Percentiles rank a stretch among this genome's conserved stretches.
Evolutionary conservation across 2,888 invertebrate genomes (phyloP).

Genomic region (Pollenia amentaria): DNA sequence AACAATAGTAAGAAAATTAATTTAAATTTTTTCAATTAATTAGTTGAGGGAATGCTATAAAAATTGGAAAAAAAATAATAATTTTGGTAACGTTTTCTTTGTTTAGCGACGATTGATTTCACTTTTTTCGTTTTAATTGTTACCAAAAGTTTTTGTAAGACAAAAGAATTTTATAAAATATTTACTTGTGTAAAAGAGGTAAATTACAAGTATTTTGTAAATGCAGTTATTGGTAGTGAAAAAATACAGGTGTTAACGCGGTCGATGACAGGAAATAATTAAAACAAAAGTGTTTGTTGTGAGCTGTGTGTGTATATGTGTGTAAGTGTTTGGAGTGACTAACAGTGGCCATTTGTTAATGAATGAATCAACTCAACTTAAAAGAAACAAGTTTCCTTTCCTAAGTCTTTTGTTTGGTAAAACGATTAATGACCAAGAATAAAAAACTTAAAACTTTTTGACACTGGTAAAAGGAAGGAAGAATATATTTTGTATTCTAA

Average conservation of each 20-base stretch:
- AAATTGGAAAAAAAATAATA: not conserved
- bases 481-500: conserved; percentile 11
- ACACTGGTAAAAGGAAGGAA: not conserved
- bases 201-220: conserved; percentile 7
- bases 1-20: not conserved
- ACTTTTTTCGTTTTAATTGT: conserved; percentile 64
- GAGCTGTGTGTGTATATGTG: not conserved
- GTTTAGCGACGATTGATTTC: conserved; percentile 56
- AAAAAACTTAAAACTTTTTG: not conserved
- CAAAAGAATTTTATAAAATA: conserved; percentile 41
- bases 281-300: conserved; percentile 40
- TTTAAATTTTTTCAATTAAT: conserved; percentile 37
- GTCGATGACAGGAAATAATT: conserved; percentile 53
- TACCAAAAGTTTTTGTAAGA: conserved; percentile 40
- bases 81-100: conserved; percentile 11
- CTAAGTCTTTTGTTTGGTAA: conserved; percentile 43
- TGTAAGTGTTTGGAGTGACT: not conserved
- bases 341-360: conserved; percentile 14
- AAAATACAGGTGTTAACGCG: conserved; percentile 2
- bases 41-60: conserved; percentile 1
- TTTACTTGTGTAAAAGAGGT: conserved; percentile 12
- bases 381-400: conserved; percentile 38
- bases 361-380: conserved; percentile 16
- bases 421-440: not conserved
- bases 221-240: not conserved